Conservation (phyloP, 2,888 invertebrate genomes). For the Cosmia trapezina region DNA sequence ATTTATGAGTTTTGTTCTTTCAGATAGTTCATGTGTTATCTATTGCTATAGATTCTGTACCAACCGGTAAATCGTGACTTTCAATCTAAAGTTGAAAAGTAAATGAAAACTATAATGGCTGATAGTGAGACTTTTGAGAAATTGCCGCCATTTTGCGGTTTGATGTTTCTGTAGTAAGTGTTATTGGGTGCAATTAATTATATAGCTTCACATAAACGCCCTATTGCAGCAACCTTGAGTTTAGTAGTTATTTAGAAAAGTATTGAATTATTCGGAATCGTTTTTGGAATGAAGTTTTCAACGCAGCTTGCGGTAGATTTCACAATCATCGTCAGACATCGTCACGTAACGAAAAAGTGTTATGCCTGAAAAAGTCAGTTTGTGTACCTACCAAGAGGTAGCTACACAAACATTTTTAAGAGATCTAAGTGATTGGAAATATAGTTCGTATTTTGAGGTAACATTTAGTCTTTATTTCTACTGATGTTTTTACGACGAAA, state of each 20-base stretch:
- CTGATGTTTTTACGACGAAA: too few relatives aligned
- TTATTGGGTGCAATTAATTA: conserved; percentile 37
- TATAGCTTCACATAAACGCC: neutral
- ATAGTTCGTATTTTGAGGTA: too few relatives aligned
- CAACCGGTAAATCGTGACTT: conserved; percentile 38
- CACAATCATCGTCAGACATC: too few relatives aligned
- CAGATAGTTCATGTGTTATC: conserved; percentile 79
- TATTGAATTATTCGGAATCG: neutral
- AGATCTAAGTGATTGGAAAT: too few relatives aligned
- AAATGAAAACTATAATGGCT: conserved; percentile 32
- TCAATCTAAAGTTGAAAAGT: conserved; percentile 57
- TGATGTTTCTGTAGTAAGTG: conserved; percentile 12
- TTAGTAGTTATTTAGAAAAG: neutral
- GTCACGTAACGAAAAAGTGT: too few relatives aligned
- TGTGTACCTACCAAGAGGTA: too few relatives aligned
- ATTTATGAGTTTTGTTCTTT: conserved; percentile 87
- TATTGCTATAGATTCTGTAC: conserved; percentile 51
- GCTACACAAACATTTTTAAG: too few relatives aligned
- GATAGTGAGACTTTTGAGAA: conserved; percentile 7
- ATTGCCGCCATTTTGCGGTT: conserved; percentile 24
- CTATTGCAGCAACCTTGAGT: neutral
- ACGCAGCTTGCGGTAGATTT: too few relatives aligned
- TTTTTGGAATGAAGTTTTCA: too few relatives aligned
- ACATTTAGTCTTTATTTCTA: too few relatives aligned
- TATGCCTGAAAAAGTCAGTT: too few relatives aligned